Evolutionary conservation across 2,797 vertebrate species (phyloP).

Genomic region (Sphenodon punctatus): DNA sequence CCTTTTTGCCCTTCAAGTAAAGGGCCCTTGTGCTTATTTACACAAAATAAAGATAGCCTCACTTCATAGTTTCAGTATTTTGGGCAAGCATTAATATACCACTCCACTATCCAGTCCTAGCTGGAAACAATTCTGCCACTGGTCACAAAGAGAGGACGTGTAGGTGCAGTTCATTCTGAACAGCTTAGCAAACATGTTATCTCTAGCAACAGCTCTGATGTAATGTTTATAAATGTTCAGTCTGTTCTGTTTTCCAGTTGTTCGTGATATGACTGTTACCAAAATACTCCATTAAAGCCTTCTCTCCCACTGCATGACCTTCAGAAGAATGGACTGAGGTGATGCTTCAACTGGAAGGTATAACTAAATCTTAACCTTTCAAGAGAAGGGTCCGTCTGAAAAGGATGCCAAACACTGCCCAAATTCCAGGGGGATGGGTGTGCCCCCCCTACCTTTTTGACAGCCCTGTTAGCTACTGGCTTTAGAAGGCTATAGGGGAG

Average conservation of each 20-base stretch:
- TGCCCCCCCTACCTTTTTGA: too few relatives aligned
- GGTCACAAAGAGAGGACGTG: conserved; percentile 58
- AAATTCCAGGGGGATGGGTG: too few relatives aligned
- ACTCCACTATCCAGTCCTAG: conserved; percentile 65
- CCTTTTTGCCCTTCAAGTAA: conserved; percentile 66
- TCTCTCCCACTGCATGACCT: conserved; percentile 16
- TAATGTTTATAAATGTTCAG: conserved; percentile 73
- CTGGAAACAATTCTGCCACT: conserved; percentile 60
- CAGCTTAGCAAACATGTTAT: conserved; percentile 79
- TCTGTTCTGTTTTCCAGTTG: conserved; percentile 37
- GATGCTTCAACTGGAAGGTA: not conserved
- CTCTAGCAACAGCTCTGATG: conserved; percentile 61
- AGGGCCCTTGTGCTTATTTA: conserved; percentile 72
- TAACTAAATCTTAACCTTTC: not conserved
- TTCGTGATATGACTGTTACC: conserved; percentile 42
- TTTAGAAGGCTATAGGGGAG: too few relatives aligned
- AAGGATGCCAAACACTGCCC: too few relatives aligned
- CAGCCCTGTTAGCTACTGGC: too few relatives aligned
- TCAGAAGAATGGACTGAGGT: conserved; percentile 33
- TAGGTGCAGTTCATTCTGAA: conserved; percentile 54
- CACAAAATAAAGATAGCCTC: conserved; percentile 75
- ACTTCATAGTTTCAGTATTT: conserved; percentile 66
- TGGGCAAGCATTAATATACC: conserved; percentile 56
- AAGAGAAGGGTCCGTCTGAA: not conserved
- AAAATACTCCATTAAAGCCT: conserved; percentile 44